Conservation (phyloP, 2,113 vertebrate species). For the Hippocampus zosterae region DNA sequence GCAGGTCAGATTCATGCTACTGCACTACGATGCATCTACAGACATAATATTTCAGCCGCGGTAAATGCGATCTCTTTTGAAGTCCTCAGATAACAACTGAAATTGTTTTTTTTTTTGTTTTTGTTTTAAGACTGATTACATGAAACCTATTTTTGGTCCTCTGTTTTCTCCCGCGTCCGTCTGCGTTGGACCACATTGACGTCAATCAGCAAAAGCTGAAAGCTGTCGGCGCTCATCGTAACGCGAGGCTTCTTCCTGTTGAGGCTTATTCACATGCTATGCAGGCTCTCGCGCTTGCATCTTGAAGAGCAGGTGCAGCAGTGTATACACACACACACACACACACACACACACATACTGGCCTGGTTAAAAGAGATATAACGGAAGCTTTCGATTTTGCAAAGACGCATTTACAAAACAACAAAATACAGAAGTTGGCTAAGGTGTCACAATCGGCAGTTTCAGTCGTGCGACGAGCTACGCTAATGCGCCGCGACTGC, state of each 20-base stretch:
- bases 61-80: not conserved
- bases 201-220: conserved; percentile 40
- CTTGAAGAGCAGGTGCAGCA: conserved; percentile 60
- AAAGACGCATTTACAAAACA: not conserved
- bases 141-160: conserved; percentile 2
- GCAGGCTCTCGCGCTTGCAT: conserved; percentile 37
- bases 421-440: not conserved
- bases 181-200: conserved; percentile 37
- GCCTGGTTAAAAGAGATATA: not conserved
- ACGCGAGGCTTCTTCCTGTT: conserved; percentile 56
- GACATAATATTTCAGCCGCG: not conserved
- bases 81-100: not conserved
- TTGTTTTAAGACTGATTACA: not conserved
- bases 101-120: no score
- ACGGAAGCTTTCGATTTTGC: conserved; percentile 1
- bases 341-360: conserved; percentile 5
- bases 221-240: conserved; percentile 26
- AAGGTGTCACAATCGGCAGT: not conserved
- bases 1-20: not conserved
- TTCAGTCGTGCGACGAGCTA: conserved; percentile 3
- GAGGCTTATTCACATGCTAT: conserved; percentile 35
- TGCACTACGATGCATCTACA: not conserved
- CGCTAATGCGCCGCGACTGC: not conserved
- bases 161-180: not conserved
- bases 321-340: not conserved